Conservation (phyloP, 1,140 invertebrate species). For the Andricus grossulariae region DNA sequence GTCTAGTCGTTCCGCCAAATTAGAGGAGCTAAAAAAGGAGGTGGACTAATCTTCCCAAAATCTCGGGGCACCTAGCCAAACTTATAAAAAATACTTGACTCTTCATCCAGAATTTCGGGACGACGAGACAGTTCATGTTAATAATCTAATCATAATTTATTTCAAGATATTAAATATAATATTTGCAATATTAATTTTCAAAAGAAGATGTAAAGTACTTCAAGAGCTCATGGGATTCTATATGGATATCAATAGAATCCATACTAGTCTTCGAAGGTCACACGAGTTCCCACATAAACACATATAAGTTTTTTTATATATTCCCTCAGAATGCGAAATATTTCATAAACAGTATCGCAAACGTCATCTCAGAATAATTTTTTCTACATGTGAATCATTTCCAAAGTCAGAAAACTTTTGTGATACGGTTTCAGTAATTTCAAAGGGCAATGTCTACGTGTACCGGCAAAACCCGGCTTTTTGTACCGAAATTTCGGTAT, state of each 20-base stretch:
- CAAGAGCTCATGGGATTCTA: slow-evolving; percentile 6
- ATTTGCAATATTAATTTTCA: not conserved
- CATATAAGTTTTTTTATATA: not conserved
- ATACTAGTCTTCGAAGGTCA: slow-evolving; percentile 16
- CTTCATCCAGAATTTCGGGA: too few species aligned
- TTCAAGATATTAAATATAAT: not conserved
- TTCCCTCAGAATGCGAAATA: not conserved
- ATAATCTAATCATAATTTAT: slow-evolving; percentile 22
- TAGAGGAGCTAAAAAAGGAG: too few species aligned
- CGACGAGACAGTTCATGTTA: too few species aligned
- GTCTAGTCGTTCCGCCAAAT: too few species aligned
- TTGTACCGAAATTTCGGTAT: too few species aligned
- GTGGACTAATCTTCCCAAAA: too few species aligned
- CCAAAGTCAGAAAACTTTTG: not conserved
- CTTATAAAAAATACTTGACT: too few species aligned
- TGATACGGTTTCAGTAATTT: not conserved
- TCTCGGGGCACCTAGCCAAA: too few species aligned
- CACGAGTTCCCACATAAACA: not conserved
- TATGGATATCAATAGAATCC: slow-evolving; percentile 22
- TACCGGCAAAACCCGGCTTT: too few species aligned
- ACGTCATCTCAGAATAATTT: not conserved
- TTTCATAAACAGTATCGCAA: not conserved
- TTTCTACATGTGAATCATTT: not conserved
- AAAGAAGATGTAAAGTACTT: not conserved
- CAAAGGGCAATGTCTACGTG: not conserved